Base-by-base conservation (phyloP, 2,113 vertebrate genomes). In the Ondatra zibethicus region DNA sequence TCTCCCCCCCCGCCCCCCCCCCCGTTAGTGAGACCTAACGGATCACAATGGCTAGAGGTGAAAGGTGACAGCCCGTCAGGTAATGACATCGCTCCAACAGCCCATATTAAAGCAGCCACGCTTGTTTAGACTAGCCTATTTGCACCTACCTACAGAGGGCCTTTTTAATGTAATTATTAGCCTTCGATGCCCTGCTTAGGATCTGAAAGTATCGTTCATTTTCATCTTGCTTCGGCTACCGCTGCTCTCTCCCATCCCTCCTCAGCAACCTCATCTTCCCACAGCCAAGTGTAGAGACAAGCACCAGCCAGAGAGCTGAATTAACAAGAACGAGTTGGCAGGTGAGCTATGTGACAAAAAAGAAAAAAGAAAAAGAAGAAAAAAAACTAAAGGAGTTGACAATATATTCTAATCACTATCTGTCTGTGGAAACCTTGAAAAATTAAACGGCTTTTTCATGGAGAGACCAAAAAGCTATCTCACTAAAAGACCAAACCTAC, bases 131-230 rank as follows among this genome's bases (percentile, higher is more conserved):
- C 98, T 98, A 98, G 98, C 98, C 98, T 99, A 99, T 99, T 99
- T 98, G 98, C 99, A 99, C 99, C 98, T 99, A 99, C 98, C 98
- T 98, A 98, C 98, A 98, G 98, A 98, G 98, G 98, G 98, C 98
- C 98, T 99, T 99, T 99, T 99, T 98, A 99, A 99, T 99, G 98
- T 98, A 99, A 98, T 99, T 99, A 99, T 98, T 99, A 98, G 98
- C 98, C 98, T 98, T 98, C 97, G 98, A 98, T 93, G 97, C 98
- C 98, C 97, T 98, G 98, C 98, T 98, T 98, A 97, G 98, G 98
- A 98, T 98, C 98, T 98, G 98, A 98, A 99, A 99, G 99, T 98
- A 98, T 98, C 98, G 97, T 99, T 99, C 98, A 98, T 98, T 99
- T 99, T 99, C 98, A 98, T 99, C 98, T 98, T 98, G 98, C 96